Base-by-base conservation (phyloP, 2,113 vertebrate genomes). In the Mionectes macconnelli region DNA sequence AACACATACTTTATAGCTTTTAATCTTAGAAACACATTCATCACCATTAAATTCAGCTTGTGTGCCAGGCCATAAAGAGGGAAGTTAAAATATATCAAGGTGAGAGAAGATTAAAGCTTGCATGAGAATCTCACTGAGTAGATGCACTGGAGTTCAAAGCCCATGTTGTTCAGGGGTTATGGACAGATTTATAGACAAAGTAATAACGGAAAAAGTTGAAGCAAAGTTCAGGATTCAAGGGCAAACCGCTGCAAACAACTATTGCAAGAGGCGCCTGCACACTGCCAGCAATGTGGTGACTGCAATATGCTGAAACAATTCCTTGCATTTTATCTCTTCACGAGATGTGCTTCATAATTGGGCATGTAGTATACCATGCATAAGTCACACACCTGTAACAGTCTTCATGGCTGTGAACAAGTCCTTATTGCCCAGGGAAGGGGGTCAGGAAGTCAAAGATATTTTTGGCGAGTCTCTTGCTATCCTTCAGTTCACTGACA, bases 201-300 rank as follows among this genome's bases (percentile, higher is more conserved):
- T 30, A 94, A 20, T 74, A 80, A 89, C 5, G 6, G 45, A 45
- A 70, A 25, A 96, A 95, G 93, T 95, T 94, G 93, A 97, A 90
- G 53, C 28, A 16, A 95, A 96, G 93, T 94, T 94, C 84, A 95
- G n/a, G 42, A 79, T 89, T 75, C 62, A 84, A 82, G 91, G 75
- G 52, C 2, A 0, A 94, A 76, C 20, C 40, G 30, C 17, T 18
- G n/a, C 37, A 79, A 35, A 63, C 50, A 76, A 6, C 16, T 53
- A 33, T 3, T 79, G 66, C 33, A 66, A 47, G 21, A 53, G 57
- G 30, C 39, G 30, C 4, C 42, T 10, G 3, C 56, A 19, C 15
- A 3, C 44, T 5, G 27, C 0, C 8, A 75, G 44, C 39, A 45
- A 57, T 4, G 8, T 2, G 9, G 78, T 3, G 9, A 35, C 63